A percentile compares a stretch with the other conserved stretches of the same genome.
Evolutionary conservation across 2,113 vertebrate genomes (phyloP).

Genomic region (Ramphastos sulfuratus): DNA sequence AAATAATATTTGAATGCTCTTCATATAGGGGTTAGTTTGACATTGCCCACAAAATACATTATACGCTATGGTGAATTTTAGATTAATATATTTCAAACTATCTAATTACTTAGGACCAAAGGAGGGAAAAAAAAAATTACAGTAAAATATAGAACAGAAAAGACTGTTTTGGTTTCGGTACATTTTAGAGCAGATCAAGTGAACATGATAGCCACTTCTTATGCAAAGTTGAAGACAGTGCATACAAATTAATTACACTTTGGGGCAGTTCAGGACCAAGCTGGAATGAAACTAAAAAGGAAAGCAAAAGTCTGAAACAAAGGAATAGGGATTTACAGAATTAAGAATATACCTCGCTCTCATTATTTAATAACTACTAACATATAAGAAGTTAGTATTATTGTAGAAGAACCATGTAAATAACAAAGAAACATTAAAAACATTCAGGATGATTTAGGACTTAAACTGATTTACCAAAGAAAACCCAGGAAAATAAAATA

Average conservation of each 20-base stretch:
- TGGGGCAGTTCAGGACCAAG: neutral
- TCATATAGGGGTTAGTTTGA: conserved; percentile 32
- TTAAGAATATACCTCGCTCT: neutral
- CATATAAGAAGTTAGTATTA: neutral
- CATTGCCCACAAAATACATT: conserved; percentile 58
- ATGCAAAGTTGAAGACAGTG: neutral
- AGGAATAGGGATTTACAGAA: neutral
- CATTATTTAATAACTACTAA: neutral
- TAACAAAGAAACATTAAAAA: neutral
- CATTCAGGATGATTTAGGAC: conserved; percentile 5
- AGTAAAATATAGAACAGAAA: conserved; percentile 7
- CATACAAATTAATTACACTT: conserved; percentile 20
- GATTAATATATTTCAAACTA: conserved; percentile 40
- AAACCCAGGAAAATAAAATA: conserved; percentile 28
- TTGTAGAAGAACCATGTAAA: neutral
- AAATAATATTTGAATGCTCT: conserved; percentile 60
- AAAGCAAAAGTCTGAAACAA: conserved; percentile 17
- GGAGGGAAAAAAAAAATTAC: neutral
- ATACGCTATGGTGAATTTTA: conserved; percentile 41
- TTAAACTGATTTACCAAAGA: neutral
- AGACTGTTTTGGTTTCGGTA: conserved; percentile 27
- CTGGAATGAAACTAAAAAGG: neutral
- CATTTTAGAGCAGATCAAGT: neutral
- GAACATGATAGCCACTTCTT: neutral
- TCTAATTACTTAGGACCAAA: conserved; percentile 35